Percentiles rank a stretch among this genome's conserved stretches.
These are phyloP conservation scores for Riparia riparia DNA, from an alignment of 2,113 vertebrate genomes.

Conservation along the genomic window DNA sequence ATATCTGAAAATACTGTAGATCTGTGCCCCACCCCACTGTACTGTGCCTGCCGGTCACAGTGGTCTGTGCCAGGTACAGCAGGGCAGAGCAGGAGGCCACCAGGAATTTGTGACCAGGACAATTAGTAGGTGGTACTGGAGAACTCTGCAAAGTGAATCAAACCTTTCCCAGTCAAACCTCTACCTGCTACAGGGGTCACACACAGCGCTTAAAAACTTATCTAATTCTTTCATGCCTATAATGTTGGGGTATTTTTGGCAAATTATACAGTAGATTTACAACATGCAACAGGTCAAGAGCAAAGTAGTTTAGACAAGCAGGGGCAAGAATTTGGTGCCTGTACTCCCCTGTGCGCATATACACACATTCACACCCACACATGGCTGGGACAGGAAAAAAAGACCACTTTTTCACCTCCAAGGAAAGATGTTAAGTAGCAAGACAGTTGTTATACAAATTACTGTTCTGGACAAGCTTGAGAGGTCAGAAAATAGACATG, in stretches of 20 bases:
- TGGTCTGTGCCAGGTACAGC: neutral
- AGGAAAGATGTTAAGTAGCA: neutral
- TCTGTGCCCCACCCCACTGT: neutral
- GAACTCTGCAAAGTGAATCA: neutral
- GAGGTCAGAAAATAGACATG: neutral
- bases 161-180: neutral
- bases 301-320: neutral
- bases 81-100: neutral
- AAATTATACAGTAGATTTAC: neutral
- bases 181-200: neutral
- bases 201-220: neutral
- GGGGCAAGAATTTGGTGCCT: neutral
- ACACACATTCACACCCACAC: rapidly evolving
- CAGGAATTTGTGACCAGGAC: neutral
- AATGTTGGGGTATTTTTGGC: neutral
- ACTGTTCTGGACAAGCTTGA: neutral
- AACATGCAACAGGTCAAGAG: neutral
- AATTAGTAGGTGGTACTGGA: rapidly evolving
- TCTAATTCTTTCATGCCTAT: neutral
- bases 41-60: neutral
- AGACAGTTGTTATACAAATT: neutral
- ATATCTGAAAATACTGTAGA: neutral
- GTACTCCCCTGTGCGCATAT: neutral
- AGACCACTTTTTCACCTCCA: neutral
- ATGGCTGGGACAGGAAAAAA: neutral